Percentiles rank a stretch among this genome's conserved stretches.
Evolutionary conservation across 1,140 invertebrate genomes (phyloP).

Genomic region (Bursaphelenchus mucronatus): DNA sequence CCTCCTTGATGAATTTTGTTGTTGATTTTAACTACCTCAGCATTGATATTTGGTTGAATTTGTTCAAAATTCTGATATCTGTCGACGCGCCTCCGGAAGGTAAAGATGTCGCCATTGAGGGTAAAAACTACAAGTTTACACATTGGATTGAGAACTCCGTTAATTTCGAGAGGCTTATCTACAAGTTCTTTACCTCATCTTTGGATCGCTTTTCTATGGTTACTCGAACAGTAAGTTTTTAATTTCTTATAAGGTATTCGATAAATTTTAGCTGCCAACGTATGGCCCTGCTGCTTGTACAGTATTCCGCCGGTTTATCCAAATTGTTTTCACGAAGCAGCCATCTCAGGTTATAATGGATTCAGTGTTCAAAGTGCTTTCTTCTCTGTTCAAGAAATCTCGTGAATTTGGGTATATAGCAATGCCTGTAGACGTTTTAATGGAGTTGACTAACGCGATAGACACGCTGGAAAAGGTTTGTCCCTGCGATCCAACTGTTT

Average conservation of each 20-base stretch:
- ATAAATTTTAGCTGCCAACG: slow-evolving; percentile 23
- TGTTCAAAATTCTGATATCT: slow-evolving; percentile 7
- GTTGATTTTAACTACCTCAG: slow-evolving; percentile 1
- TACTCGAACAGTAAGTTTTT: slow-evolving; percentile 12
- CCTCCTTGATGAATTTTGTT: slow-evolving; percentile 9
- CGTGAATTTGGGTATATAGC: slow-evolving; percentile 7
- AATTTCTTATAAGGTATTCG: slow-evolving; percentile 6
- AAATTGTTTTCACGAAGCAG: slow-evolving; percentile 8
- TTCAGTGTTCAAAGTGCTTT: not conserved
- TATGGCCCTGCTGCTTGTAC: slow-evolving; percentile 24
- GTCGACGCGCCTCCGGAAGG: slow-evolving; percentile 2
- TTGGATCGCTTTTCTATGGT: slow-evolving; percentile 10
- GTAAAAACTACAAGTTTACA: slow-evolving; percentile 13
- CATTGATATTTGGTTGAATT: slow-evolving; percentile 4
- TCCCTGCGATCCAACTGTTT: slow-evolving; percentile 5
- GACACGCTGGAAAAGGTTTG: slow-evolving; percentile 12
- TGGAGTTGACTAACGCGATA: not conserved
- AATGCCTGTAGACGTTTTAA: slow-evolving; percentile 9
- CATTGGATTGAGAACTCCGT: slow-evolving; percentile 19
- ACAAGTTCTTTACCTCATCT: not conserved
- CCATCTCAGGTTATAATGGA: not conserved
- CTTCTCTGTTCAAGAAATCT: slow-evolving; percentile 4
- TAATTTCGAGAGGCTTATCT: not conserved
- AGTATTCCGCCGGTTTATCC: slow-evolving; percentile 24
- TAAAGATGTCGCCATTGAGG: slow-evolving; percentile 1